Base-by-base conservation (phyloP, 2,888 invertebrate genomes). In the Callyntrura sp. region DNA sequence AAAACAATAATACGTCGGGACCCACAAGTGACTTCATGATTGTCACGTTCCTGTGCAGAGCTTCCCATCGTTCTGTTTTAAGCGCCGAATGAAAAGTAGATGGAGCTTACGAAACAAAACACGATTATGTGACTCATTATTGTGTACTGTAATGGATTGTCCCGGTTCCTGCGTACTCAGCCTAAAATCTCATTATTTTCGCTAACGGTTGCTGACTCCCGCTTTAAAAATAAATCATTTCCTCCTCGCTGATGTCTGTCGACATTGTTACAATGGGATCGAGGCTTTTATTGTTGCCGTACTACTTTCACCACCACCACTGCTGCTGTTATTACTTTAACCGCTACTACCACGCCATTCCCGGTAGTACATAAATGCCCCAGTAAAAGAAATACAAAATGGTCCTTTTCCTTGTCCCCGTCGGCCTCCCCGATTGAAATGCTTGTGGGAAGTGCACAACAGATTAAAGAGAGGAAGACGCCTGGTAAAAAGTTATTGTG, bases 401-500 rank as follows among this genome's bases (percentile, higher is more conserved):
- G 43, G 8, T 8, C 48, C 23, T 73, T 20, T 73, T 20, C 48
- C 45, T 73, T 6, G 17, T 73, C 12, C 35, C 20, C n/a, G 6
- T 65, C 35, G 6, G 20, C 45, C 43, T 6, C 70, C 17, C 43
- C 35, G 20, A 20, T 73, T 20, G 20, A 20, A 11, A 45, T 70
- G 43, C 23, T 14, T 73, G 73, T 73, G 73, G 73, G 20, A 73
- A 73, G 73, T 73, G 48, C 23, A 78, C 28, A 78, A n/a, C 62
- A 82, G 82, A 82, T 82, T 82, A 82, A 45, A 65, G 65, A 65
- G 65, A 82, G 62, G 82, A 82, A 82, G 65, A 82, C 25, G 62
- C 45, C 62, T 82, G 82, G 65, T 62, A 65, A 48, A 82, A 62
- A 82, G 82, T 82, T 65, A 82, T 82, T 82, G 82, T 65, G 82